phyloP scores from a whole-genome alignment of 1,140 invertebrate genomes.

The Drosophila dunni region DNA sequence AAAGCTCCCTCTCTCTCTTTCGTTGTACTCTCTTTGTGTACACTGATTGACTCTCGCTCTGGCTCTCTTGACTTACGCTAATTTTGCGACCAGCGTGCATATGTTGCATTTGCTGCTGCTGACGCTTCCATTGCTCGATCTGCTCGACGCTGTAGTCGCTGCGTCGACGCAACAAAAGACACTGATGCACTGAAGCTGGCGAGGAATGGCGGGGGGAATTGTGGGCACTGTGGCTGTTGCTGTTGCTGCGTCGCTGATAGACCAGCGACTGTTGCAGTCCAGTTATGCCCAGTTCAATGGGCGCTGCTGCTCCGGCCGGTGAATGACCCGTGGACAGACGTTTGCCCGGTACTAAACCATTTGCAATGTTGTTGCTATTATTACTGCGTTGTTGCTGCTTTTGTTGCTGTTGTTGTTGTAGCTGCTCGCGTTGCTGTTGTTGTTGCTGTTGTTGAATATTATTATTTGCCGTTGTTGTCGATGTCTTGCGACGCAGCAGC shows the following conservation, averaged over 20 bases:
- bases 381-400: conserved; percentile 29
- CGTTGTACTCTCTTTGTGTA: not conserved
- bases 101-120: conserved; percentile 57
- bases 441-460: conserved; percentile 36
- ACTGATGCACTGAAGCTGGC: conserved; percentile 69
- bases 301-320: conserved; percentile 45
- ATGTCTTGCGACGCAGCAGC: conserved; percentile 66
- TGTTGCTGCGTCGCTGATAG: conserved; percentile 63
- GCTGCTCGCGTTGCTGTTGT: conserved; percentile 12
- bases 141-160: conserved; percentile 79
- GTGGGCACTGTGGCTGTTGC: conserved; percentile 61
- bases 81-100: conserved; percentile 64
- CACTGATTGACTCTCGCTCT: not conserved
- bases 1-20: conserved; percentile 17
- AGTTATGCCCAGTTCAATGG: conserved; percentile 35
- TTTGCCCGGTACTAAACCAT: conserved; percentile 57
- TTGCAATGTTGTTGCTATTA: conserved; percentile 61
- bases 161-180: conserved; percentile 75
- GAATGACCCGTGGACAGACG: conserved; percentile 71
- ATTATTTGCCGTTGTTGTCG: conserved; percentile 38
- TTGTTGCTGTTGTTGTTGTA: conserved; percentile 20
- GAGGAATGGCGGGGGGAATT: conserved; percentile 65
- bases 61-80: conserved; percentile 64
- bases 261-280: conserved; percentile 67
- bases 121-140: conserved; percentile 76